phyloP scores from a whole-genome alignment of 2,888 invertebrate genomes.

The Phlogophora meticulosa region DNA sequence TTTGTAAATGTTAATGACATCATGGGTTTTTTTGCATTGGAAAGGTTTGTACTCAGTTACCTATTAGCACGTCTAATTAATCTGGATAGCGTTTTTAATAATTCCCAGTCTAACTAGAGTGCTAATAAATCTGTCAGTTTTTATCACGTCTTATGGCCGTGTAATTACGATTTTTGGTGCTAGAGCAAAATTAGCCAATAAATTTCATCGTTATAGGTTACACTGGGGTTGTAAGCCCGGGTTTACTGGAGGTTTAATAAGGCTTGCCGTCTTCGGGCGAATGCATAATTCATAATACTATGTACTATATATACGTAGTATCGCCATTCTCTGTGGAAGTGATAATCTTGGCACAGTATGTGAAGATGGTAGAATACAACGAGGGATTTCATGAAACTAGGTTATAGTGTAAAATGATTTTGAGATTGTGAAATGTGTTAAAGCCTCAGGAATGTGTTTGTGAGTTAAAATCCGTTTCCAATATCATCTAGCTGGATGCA shows the following conservation, averaged over 20 bases:
- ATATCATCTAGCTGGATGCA: too few relatives aligned
- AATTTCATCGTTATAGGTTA: slow-evolving; percentile 63
- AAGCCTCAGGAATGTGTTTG: too few relatives aligned
- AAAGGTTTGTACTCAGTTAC: neutral
- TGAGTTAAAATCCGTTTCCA: too few relatives aligned
- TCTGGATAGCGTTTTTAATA: neutral
- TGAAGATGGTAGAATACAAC: neutral
- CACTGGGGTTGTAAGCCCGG: slow-evolving; percentile 42
- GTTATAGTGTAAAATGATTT: neutral
- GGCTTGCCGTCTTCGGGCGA: slow-evolving; percentile 39
- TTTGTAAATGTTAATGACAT: neutral
- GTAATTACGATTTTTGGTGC: slow-evolving; percentile 63
- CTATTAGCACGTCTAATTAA: slow-evolving; percentile 1
- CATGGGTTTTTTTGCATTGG: too few relatives aligned
- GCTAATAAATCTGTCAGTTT: slow-evolving; percentile 59
- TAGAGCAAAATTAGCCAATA: slow-evolving; percentile 64
- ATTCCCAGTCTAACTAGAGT: slow-evolving; percentile 45
- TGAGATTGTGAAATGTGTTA: neutral
- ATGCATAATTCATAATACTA: slow-evolving; percentile 67
- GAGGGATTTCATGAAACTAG: neutral
- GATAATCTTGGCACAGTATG: slow-evolving; percentile 50
- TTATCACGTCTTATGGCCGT: slow-evolving; percentile 58
- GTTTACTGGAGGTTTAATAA: slow-evolving; percentile 61
- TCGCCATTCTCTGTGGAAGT: slow-evolving; percentile 37
- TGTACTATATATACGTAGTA: slow-evolving; percentile 55